Conservation (phyloP, 2,888 invertebrate genomes). For the Gari tellinella region DNA sequence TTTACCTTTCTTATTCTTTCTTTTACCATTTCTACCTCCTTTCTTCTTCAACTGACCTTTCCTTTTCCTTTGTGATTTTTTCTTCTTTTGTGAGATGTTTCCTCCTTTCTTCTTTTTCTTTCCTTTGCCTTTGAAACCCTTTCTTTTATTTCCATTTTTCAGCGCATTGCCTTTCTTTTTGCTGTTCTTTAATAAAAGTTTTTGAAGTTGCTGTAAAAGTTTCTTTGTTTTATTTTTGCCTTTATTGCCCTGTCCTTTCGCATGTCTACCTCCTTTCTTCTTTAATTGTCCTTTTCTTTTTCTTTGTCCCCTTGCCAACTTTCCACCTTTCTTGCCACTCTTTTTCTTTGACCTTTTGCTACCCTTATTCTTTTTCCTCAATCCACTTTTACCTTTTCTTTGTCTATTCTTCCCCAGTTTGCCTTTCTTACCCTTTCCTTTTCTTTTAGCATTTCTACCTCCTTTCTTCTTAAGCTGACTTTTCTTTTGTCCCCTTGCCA, state of each 20-base stretch:
- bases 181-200: too few relatives aligned
- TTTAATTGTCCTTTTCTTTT: background rate
- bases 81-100: too few relatives aligned
- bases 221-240: background rate
- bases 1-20: slow-evolving; percentile 3
- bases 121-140: background rate
- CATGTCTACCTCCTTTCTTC: background rate
- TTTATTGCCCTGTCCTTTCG: slow-evolving; percentile 1
- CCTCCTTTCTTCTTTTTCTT: slow-evolving; percentile 2
- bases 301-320: background rate
- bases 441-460: slow-evolving; percentile 2
- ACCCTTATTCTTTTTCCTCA: slow-evolving; percentile 1
- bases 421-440: slow-evolving; percentile 3
- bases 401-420: background rate
- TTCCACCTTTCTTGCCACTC: background rate
- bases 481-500: background rate
- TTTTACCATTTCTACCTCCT: background rate
- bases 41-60: too few relatives aligned
- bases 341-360: background rate
- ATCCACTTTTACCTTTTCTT: background rate
- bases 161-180: background rate
- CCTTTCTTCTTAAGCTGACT: background rate
- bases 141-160: too few relatives aligned
- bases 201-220: too few relatives aligned
- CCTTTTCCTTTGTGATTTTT: background rate